Base-by-base conservation (phyloP, 2,113 vertebrate genomes). In the Alouatta palliata region DNA sequence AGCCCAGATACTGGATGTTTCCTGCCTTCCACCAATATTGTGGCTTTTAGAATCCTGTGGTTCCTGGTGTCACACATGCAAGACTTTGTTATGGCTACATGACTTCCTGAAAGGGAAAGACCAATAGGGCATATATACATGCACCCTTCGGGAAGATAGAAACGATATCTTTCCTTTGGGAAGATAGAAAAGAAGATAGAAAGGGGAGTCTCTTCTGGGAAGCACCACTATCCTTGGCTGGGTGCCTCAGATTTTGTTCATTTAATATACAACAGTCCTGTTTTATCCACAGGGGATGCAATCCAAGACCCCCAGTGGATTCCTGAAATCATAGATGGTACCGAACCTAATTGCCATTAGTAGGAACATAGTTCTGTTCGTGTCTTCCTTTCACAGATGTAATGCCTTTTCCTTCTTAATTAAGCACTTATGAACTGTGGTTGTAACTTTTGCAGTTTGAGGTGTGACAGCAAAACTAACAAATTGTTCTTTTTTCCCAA, bases 111-210 rank as follows among this genome's bases (percentile, higher is more conserved):
- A 13, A 35, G 17, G 1, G 5, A 43, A 37, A n/a, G 52, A 5
- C 47, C 6, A 2, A 13, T 1, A 27, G 14, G 3, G 9, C 3
- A 4, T 20, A 40, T 32, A 8, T 11, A 8, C 13, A 0, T 5
- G 17, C 0, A 52, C 7, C 25, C 19, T 83, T 14, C 27, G 40
- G 21, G 30, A 11, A 11, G 5, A n/a, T 0, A 19, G 70, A 56
- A 6, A n/a, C n/a, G n/a, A n/a, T n/a, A n/a, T n/a, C n/a, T n/a
- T n/a, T n/a, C n/a, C n/a, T n/a, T n/a, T n/a, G n/a, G 3, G 25
- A 1, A 47, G 47, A 47, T 47, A 47, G 10, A 47, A 12, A 49
- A 52, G 30, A 11, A 11, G 4, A n/a, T 0, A 23, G 64, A 56
- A 6, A 40, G 3, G 6, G 35, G 12, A 21, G 32, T 77, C 37